Percentiles rank a stretch among this genome's conserved stretches.
These are phyloP conservation scores for Nothoprocta perdicaria DNA, from an alignment of 2,113 vertebrate genomes.

Conservation along the genomic window DNA sequence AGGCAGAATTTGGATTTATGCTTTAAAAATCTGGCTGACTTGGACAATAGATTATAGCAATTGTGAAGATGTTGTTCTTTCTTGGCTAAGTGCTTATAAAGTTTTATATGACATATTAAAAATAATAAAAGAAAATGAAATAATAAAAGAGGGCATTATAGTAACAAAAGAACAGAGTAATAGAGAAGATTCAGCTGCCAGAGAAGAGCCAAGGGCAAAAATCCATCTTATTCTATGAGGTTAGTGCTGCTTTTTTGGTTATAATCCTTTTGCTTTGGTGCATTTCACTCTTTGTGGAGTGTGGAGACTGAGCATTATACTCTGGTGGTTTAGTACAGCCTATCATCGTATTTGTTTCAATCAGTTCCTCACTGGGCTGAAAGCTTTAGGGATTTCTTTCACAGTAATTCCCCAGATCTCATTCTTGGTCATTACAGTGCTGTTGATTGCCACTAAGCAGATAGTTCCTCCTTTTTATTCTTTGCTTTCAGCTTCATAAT, in stretches of 20 bases:
- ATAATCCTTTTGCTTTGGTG: constrained; percentile 55
- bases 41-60: not conserved
- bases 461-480: constrained; percentile 74
- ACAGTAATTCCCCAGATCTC: constrained; percentile 78
- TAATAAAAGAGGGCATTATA: constrained; percentile 43
- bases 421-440: constrained; percentile 74
- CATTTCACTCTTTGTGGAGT: constrained; percentile 42
- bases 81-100: constrained; percentile 24
- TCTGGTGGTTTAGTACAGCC: constrained; percentile 64
- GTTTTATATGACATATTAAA: constrained; percentile 53
- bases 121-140: constrained; percentile 46
- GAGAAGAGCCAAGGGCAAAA: constrained; percentile 58
- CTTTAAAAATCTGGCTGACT: constrained; percentile 9
- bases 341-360: constrained; percentile 69
- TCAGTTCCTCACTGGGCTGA: constrained; percentile 65
- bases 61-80: constrained; percentile 48
- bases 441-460: constrained; percentile 79
- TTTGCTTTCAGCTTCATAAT: constrained; percentile 80
- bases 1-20: not conserved
- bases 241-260: constrained; percentile 16
- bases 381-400: constrained; percentile 78
- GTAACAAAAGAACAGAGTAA: constrained; percentile 23
- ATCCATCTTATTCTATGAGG: not conserved
- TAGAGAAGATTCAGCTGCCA: constrained; percentile 35
- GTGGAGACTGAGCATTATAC: constrained; percentile 18